phyloP scores from a whole-genome alignment of 2,888 invertebrate genomes.

The Heliconius cydno region DNA sequence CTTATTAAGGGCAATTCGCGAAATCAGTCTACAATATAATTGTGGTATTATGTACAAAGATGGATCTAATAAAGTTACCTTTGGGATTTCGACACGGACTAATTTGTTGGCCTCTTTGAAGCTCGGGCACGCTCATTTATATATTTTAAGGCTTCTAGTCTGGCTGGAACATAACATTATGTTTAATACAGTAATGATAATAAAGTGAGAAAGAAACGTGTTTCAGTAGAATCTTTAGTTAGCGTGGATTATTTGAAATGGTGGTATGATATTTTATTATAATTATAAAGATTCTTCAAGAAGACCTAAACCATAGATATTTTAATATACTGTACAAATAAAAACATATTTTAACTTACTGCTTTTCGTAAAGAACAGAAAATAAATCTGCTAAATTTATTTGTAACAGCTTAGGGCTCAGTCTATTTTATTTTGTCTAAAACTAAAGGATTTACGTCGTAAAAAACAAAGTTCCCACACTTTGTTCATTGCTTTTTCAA shows the following conservation, averaged over 20 bases:
- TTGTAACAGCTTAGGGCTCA: not conserved
- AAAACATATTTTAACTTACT: no score
- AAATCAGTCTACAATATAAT: slow-evolving; percentile 28
- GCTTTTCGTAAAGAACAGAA: no score
- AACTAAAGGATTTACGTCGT: slow-evolving; percentile 16
- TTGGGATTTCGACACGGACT: slow-evolving; percentile 22
- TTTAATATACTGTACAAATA: not conserved
- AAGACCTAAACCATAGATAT: not conserved
- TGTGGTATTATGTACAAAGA: slow-evolving; percentile 32
- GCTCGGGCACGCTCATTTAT: slow-evolving; percentile 18
- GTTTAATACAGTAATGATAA: slow-evolving; percentile 15
- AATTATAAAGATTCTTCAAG: not conserved
- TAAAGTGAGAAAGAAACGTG: slow-evolving; percentile 8
- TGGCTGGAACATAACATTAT: slow-evolving; percentile 11
- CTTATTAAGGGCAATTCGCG: slow-evolving; percentile 42
- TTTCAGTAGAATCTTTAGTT: not conserved
- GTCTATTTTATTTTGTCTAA: slow-evolving; percentile 14
- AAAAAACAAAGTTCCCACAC: slow-evolving; percentile 35
- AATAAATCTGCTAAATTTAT: not conserved
- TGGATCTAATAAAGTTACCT: slow-evolving; percentile 39
- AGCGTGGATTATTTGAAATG: not conserved
- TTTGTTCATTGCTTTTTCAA: slow-evolving; percentile 41
- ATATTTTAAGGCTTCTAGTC: slow-evolving; percentile 24
- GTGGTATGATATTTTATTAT: not conserved
- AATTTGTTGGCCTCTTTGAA: slow-evolving; percentile 40